phyloP scores from a whole-genome alignment of 2,888 invertebrate genomes.

The Timandra comae region DNA sequence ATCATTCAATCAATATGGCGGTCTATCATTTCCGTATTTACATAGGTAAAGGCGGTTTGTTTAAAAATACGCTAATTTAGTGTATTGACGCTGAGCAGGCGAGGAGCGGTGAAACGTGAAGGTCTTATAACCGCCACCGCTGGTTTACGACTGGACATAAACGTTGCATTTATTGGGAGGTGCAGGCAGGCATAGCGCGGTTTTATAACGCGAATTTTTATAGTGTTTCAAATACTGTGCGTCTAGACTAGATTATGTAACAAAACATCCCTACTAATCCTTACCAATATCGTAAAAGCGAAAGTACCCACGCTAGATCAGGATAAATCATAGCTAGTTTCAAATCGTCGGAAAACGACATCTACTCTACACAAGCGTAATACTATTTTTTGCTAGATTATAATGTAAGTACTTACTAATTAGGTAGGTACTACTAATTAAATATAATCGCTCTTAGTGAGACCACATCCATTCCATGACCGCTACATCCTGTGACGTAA shows the following conservation, averaged over 20 bases:
- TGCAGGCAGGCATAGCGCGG: constrained; percentile 11
- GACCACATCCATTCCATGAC: constrained; percentile 5
- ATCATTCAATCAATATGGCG: constrained; percentile 6
- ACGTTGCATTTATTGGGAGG: constrained; percentile 16
- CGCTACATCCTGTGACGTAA: constrained; percentile 34
- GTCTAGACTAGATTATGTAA: no score
- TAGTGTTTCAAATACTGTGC: no score
- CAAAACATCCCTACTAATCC: no score
- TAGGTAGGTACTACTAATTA: no score
- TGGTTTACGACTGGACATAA: constrained; percentile 41
- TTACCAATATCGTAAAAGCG: no score
- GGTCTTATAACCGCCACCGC: constrained; percentile 23
- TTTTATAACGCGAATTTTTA: no score
- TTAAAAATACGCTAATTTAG: constrained; percentile 13
- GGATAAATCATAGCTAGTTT: no score
- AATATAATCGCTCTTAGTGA: constrained; percentile 5
- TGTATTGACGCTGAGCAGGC: constrained; percentile 13
- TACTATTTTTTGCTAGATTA: no score
- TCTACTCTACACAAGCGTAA: no score
- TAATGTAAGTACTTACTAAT: no score
- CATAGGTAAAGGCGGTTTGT: constrained; percentile 1
- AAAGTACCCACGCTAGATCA: no score
- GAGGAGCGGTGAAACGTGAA: constrained; percentile 19
- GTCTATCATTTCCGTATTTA: constrained; percentile 3
- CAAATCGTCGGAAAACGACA: no score